phyloP scores from a whole-genome alignment of 2,113 vertebrate genomes.

The Acrocephalus arundinaceus region DNA sequence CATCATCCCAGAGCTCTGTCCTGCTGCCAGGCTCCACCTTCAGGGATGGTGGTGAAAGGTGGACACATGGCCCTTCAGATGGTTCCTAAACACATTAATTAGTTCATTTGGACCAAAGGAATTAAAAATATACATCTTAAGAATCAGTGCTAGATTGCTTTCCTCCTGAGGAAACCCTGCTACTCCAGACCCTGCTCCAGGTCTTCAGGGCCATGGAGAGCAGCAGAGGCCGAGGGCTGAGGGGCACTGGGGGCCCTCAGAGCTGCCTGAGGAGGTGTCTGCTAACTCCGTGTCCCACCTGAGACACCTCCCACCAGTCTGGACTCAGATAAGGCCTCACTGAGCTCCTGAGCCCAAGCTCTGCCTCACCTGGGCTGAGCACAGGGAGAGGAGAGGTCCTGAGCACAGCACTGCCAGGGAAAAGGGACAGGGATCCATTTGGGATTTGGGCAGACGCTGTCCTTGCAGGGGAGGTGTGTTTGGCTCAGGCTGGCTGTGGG shows the following conservation, averaged over 20 bases:
- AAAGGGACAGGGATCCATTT: not conserved
- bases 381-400: not conserved
- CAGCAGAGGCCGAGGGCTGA: not conserved
- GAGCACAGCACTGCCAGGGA: not conserved
- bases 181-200: not conserved
- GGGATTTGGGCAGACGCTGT: accelerated
- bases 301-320: not conserved
- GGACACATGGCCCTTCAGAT: not conserved
- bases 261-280: not conserved
- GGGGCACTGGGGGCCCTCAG: accelerated
- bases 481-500: not conserved
- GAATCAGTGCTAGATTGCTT: not conserved
- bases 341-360: not conserved
- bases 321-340: not conserved
- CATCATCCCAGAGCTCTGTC: not conserved
- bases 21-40: not conserved
- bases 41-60: not conserved
- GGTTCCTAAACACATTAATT: not conserved
- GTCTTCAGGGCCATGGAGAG: not conserved
- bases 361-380: not conserved
- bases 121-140: not conserved
- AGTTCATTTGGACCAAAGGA: not conserved
- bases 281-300: not conserved
- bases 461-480: not conserved
- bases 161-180: not conserved